These are phyloP conservation scores for Rotaria sp. DNA, from an alignment of 2,888 invertebrate species.

Conservation along the genomic window DNA sequence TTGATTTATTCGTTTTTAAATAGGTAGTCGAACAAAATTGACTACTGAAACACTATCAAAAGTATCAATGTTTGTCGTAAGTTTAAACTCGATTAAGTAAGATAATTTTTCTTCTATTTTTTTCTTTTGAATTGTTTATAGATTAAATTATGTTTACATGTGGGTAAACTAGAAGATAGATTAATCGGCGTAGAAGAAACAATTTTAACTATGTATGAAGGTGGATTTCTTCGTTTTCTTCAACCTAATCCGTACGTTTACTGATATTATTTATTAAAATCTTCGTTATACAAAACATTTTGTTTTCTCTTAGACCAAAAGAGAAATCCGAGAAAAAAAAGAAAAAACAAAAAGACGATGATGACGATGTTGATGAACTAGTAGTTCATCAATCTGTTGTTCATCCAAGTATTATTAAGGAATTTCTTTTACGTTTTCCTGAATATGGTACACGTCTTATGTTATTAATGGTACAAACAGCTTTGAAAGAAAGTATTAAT, in stretches of 20 bases:
- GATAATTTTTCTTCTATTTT: neutral
- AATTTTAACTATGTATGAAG: neutral
- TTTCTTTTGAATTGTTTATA: neutral
- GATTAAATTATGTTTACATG: slow-evolving; percentile 13
- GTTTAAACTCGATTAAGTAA: neutral
- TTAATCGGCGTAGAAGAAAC: neutral
- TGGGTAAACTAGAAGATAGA: neutral
- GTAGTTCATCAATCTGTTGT: neutral
- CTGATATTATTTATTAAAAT: neutral
- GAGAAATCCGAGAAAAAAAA: neutral
- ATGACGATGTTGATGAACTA: neutral
- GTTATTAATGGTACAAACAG: neutral
- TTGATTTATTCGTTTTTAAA: neutral
- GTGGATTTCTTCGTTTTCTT: neutral
- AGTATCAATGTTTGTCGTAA: slow-evolving; percentile 25
- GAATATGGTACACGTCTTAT: neutral
- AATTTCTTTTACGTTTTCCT: slow-evolving; percentile 14
- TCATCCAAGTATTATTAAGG: slow-evolving; percentile 20
- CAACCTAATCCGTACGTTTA: neutral
- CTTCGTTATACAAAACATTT: neutral
- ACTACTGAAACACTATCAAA: neutral
- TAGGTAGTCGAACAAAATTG: slow-evolving; percentile 2
- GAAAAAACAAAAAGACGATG: neutral
- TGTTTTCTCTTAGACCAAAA: neutral
- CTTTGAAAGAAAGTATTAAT: neutral